A percentile compares a stretch with the other conserved stretches of the same genome.
Conservation (phyloP, 2,113 vertebrate genomes). For the Nymphicus hollandicus region DNA sequence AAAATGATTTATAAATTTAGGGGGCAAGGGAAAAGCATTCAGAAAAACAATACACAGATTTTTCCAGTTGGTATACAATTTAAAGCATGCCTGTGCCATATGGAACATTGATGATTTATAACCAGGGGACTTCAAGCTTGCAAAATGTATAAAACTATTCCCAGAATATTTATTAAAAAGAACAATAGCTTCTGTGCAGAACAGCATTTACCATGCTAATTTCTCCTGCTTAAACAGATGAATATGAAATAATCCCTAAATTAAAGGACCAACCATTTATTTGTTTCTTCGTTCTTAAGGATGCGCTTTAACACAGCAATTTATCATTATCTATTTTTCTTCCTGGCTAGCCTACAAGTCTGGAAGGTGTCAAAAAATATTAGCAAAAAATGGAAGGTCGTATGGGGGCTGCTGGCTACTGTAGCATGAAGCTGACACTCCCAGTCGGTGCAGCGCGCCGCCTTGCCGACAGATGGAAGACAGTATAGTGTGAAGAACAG, state of each 20-base stretch:
- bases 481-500: neutral
- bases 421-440: neutral
- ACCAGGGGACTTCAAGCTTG: neutral
- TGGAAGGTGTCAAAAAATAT: neutral
- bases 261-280: neutral
- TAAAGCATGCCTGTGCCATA: slow-evolving; percentile 15
- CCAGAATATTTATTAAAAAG: slow-evolving; percentile 46
- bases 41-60: slow-evolving; percentile 45
- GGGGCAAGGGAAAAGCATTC: slow-evolving; percentile 22
- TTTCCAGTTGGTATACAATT: slow-evolving; percentile 19
- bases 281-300: neutral
- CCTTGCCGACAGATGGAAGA: neutral
- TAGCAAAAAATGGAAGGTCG: neutral
- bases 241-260: neutral
- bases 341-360: neutral
- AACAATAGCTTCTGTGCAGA: neutral
- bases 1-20: slow-evolving; percentile 62
- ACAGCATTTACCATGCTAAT: neutral
- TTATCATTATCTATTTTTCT: neutral
- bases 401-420: neutral
- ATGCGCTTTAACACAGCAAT: neutral
- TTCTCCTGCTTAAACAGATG: neutral
- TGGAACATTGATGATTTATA: slow-evolving; percentile 50
- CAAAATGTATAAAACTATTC: slow-evolving; percentile 31
- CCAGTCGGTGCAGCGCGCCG: accelerated